Evolutionary conservation across 2,888 invertebrate species (phyloP).

Genomic region (Pachymerium ferrugineum): DNA sequence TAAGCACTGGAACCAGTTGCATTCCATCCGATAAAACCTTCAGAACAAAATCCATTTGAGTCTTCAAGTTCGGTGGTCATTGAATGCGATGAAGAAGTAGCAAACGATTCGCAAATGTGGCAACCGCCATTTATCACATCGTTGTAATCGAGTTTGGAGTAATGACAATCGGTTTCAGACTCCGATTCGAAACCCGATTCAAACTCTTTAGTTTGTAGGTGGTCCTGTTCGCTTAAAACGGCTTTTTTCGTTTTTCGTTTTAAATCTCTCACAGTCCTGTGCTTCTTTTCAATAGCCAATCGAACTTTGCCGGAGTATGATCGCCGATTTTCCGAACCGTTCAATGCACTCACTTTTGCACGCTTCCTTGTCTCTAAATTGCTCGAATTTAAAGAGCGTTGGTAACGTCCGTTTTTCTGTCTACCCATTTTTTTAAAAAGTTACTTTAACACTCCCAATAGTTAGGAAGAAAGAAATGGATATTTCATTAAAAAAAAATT

Average conservation of each 20-base stretch:
- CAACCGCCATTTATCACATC: not conserved
- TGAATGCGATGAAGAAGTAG: no score
- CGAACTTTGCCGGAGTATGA: conserved; percentile 35
- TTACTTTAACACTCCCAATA: not conserved
- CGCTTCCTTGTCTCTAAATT: not conserved
- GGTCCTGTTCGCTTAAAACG: not conserved
- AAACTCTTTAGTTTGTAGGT: not conserved
- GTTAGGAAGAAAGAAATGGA: not conserved
- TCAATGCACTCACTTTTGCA: not conserved
- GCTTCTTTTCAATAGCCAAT: conserved; percentile 34
- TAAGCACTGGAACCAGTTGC: not conserved
- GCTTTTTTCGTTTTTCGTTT: not conserved
- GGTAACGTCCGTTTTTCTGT: conserved; percentile 5
- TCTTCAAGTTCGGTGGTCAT: no score
- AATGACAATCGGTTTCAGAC: not conserved
- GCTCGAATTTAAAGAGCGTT: conserved; percentile 1
- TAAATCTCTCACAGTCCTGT: not conserved
- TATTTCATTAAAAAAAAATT: not conserved
- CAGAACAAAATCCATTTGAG: not conserved
- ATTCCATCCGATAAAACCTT: not conserved
- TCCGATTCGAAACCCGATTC: not conserved
- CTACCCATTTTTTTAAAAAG: conserved; percentile 29
- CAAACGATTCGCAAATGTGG: not conserved
- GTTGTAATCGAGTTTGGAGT: not conserved
- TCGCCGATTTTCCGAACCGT: conserved; percentile 31